These are phyloP conservation scores for Pilophorus perplexus DNA, from an alignment of 2,888 invertebrate genomes.

Conservation along the genomic window DNA sequence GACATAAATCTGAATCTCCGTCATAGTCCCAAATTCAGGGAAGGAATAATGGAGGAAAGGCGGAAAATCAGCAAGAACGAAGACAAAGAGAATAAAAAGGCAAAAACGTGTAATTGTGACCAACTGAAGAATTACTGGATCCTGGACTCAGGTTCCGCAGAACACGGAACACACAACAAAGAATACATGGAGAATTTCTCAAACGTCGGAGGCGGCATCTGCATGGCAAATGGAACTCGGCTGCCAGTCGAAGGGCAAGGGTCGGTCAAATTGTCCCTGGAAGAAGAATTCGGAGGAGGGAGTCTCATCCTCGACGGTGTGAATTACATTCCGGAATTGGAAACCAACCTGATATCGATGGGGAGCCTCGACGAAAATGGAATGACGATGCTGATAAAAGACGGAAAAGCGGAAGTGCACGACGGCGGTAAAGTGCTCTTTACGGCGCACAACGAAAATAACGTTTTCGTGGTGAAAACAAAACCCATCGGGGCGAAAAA, in stretches of 20 bases:
- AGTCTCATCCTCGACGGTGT: conserved; percentile 17
- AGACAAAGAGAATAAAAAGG: conserved; percentile 29
- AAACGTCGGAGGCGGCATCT: conserved; percentile 13
- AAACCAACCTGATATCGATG: conserved; percentile 27
- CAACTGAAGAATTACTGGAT: conserved; percentile 29
- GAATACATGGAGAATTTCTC: conserved; percentile 20
- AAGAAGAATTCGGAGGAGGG: conserved; percentile 22
- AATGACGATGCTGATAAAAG: conserved; percentile 18
- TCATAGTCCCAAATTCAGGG: conserved; percentile 22
- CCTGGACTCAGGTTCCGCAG: conserved; percentile 21
- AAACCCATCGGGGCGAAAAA: neutral
- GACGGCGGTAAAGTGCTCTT: conserved; percentile 22
- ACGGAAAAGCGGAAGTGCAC: conserved; percentile 19
- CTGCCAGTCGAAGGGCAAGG: conserved; percentile 29
- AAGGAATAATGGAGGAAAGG: conserved; percentile 15
- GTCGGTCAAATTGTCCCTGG: conserved; percentile 18
- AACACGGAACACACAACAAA: conserved; percentile 22
- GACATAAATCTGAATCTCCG: conserved; percentile 18
- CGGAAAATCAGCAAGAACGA: conserved; percentile 14
- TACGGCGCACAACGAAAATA: conserved; percentile 29
- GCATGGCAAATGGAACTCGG: conserved; percentile 24
- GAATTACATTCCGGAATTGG: conserved; percentile 23
- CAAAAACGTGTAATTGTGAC: conserved; percentile 20
- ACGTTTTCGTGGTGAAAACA: conserved; percentile 24
- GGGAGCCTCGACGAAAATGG: conserved; percentile 21